Conservation (phyloP, 2,888 invertebrate genomes). For the Notodonta dromedarius region DNA sequence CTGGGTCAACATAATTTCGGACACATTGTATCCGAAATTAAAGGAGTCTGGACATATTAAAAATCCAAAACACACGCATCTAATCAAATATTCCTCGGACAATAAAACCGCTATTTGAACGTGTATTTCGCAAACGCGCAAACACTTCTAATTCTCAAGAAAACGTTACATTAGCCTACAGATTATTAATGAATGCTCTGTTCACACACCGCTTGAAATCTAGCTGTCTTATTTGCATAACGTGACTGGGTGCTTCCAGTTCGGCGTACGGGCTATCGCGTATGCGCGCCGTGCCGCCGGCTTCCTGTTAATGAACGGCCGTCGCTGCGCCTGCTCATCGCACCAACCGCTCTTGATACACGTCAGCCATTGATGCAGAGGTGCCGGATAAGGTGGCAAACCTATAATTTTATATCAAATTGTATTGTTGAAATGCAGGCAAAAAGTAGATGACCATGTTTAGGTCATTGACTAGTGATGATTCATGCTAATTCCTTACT, state of each 20-base stretch:
- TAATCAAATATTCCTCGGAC: not conserved
- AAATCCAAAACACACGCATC: no score
- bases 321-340: conserved; percentile 44
- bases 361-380: conserved; percentile 36
- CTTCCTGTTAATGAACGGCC: conserved; percentile 74
- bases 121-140: conserved; percentile 2
- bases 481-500: conserved; percentile 1
- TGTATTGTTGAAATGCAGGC: conserved; percentile 4
- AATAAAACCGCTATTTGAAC: not conserved
- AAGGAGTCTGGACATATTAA: no score
- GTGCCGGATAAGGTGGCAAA: conserved; percentile 35
- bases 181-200: conserved; percentile 35
- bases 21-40: no score
- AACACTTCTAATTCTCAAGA: conserved; percentile 17
- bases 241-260: conserved; percentile 49
- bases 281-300: conserved; percentile 64
- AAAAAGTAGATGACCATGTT: not conserved
- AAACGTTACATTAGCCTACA: conserved; percentile 36
- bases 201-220: conserved; percentile 38
- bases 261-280: conserved; percentile 51
- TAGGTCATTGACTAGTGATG: conserved; percentile 8
- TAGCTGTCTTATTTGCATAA: conserved; percentile 45
- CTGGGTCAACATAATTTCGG: no score
- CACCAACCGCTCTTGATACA: conserved; percentile 12
- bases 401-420: conserved; percentile 18